A percentile compares a stretch with the other conserved stretches of the same genome.
These are phyloP conservation scores for Toxotes jaculatrix DNA, from an alignment of 2,113 vertebrate species.

Conservation along the genomic window DNA sequence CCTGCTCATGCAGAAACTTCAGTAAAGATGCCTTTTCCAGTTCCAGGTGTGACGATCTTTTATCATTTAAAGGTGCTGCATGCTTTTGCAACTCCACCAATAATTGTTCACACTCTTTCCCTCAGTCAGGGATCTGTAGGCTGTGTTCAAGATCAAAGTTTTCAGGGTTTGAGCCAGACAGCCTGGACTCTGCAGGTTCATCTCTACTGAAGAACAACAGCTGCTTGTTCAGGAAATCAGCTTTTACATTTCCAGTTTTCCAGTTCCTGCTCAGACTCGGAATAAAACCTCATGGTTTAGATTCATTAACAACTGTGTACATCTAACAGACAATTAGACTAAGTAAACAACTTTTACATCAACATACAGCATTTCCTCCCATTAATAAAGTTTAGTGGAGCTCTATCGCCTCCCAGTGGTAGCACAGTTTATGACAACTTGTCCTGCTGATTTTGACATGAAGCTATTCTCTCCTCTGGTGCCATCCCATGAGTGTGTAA, in stretches of 20 bases:
- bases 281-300: background rate
- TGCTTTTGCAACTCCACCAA: too few species aligned
- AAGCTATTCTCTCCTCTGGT: background rate
- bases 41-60: too few species aligned
- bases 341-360: background rate
- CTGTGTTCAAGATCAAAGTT: too few species aligned
- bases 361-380: background rate
- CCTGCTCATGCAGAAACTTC: too few species aligned
- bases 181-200: background rate
- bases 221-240: background rate
- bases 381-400: background rate
- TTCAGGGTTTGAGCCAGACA: too few species aligned
- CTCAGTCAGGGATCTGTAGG: too few species aligned
- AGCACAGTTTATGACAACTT: background rate
- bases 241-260: too few species aligned
- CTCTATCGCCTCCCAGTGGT: conserved; percentile 29
- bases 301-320: background rate
- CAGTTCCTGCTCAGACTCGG: too few species aligned
- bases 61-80: too few species aligned
- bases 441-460: background rate
- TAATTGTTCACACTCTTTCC: too few species aligned
- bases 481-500: too few species aligned
- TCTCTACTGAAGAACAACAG: background rate
- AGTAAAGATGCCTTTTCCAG: too few species aligned
- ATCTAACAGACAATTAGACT: background rate